phyloP scores from a whole-genome alignment of 2,797 vertebrate species.

The Lutjanus argentimaculatus region DNA sequence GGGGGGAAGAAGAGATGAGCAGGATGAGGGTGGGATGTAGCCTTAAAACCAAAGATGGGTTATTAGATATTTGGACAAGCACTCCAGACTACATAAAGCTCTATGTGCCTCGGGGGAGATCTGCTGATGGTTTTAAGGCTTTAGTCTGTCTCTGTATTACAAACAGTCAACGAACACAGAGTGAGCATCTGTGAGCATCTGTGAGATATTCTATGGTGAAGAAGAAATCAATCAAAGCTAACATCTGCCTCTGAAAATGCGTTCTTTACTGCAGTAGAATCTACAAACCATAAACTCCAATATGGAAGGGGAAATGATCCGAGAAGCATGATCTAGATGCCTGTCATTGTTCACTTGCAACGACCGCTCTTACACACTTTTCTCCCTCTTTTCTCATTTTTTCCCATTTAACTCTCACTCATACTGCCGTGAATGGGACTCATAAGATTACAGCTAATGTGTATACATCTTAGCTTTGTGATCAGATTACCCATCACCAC shows the following conservation, averaged over 20 bases:
- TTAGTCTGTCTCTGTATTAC: conserved; percentile 55
- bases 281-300: conserved; percentile 76
- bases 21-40: conserved; percentile 71
- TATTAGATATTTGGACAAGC: conserved; percentile 83
- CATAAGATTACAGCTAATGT: conserved; percentile 56
- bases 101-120: conserved; percentile 61
- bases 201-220: conserved; percentile 37
- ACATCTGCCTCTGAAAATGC: conserved; percentile 74
- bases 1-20: conserved; percentile 59
- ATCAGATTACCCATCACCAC: conserved; percentile 50
- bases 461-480: conserved; percentile 38
- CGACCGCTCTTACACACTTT: conserved; percentile 51
- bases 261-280: conserved; percentile 69
- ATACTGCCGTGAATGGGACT: conserved; percentile 32
- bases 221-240: conserved; percentile 76
- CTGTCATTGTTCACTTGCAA: conserved; percentile 70
- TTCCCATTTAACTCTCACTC: conserved; percentile 40
- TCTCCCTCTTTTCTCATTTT: conserved; percentile 43
- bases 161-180: conserved; percentile 65
- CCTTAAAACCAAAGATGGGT: conserved; percentile 76
- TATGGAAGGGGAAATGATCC: conserved; percentile 73
- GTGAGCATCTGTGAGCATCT: conserved; percentile 65
- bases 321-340: conserved; percentile 69
- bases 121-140: conserved; percentile 71
- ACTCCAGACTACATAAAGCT: conserved; percentile 67